Conservation (phyloP, 2,888 invertebrate species). For the Biston stratarius region DNA sequence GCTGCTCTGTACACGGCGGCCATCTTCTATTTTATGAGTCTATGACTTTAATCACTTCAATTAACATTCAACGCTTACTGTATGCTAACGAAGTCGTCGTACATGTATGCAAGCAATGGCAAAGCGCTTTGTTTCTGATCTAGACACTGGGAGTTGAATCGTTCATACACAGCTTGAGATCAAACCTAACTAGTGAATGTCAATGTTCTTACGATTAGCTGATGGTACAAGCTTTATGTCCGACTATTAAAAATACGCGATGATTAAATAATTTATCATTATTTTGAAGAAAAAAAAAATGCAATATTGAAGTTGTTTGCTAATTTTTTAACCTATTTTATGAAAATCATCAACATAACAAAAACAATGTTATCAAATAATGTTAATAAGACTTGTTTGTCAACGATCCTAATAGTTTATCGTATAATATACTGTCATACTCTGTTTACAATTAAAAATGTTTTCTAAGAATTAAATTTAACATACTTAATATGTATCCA, state of each 20-base stretch:
- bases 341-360: constrained; percentile 2
- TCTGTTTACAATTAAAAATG: constrained; percentile 9
- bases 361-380: constrained; percentile 16
- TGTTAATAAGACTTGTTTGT: constrained; percentile 17
- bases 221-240: neutral
- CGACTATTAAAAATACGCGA: neutral
- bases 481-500: neutral
- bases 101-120: constrained; percentile 3
- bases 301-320: too few species aligned
- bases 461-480: constrained; percentile 9
- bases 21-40: neutral
- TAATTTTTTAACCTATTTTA: neutral
- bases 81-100: constrained; percentile 17
- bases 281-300: too few species aligned
- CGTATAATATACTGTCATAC: neutral
- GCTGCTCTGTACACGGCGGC: neutral
- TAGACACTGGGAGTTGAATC: constrained; percentile 5
- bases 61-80: neutral
- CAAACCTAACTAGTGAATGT: constrained; percentile 9
- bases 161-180: constrained; percentile 10
- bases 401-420: constrained; percentile 3
- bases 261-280: too few species aligned
- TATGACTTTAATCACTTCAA: neutral
- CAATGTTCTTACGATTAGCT: neutral
- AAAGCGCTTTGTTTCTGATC: constrained; percentile 9